Conservation (phyloP, 2,797 vertebrate genomes). For the Eulemur rubriventer region DNA sequence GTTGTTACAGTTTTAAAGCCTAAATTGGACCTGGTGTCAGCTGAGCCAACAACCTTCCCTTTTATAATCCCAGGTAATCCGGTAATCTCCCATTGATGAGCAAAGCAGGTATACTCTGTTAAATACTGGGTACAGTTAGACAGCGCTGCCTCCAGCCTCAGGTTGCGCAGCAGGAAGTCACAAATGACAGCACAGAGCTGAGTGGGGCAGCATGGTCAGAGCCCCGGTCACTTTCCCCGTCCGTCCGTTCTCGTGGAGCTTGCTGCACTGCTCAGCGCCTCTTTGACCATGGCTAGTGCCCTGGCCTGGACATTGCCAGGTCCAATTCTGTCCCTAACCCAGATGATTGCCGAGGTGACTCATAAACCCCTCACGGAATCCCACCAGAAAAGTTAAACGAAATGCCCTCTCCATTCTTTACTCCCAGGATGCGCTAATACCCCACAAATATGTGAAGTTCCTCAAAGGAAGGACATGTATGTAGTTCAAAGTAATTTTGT, state of each 20-base stretch:
- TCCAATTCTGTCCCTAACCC: background rate
- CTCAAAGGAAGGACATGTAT: background rate
- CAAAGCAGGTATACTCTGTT: constrained; percentile 45
- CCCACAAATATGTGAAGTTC: background rate
- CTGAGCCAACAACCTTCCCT: constrained; percentile 71
- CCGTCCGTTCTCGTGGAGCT: background rate
- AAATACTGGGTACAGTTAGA: constrained; percentile 63
- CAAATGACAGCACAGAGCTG: constrained; percentile 9
- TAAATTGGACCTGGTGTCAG: constrained; percentile 72
- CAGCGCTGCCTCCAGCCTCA: background rate
- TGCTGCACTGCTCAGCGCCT: background rate
- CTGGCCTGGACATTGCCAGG: background rate
- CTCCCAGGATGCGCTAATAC: background rate
- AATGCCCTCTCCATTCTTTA: background rate
- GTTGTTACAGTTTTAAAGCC: constrained; percentile 76
- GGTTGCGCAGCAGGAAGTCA: constrained; percentile 11
- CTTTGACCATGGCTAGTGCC: background rate
- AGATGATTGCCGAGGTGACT: background rate
- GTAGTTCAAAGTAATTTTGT: background rate
- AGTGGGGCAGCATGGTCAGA: background rate
- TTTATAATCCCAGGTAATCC: constrained; percentile 73
- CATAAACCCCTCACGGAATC: background rate
- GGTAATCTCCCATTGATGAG: constrained; percentile 71
- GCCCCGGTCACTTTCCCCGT: background rate
- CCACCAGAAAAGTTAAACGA: background rate